Evolutionary conservation across 2,113 vertebrate species (phyloP), one percentile per base, ranked within the genome.

Genomic region (Syngnathus floridae): DNA sequence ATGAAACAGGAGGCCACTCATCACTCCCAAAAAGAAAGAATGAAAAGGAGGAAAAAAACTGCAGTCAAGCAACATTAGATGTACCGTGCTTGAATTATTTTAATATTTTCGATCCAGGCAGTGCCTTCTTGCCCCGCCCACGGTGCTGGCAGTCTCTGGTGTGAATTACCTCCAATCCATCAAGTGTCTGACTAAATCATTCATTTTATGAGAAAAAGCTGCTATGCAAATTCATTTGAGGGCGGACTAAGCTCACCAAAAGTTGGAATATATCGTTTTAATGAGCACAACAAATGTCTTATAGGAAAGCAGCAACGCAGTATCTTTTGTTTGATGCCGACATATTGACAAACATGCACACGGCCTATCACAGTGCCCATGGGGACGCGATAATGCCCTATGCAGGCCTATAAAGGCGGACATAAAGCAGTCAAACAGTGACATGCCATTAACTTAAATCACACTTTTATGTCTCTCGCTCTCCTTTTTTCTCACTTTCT

Each of bases 401-500:
- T 78, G 75, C 77, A 67, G 74, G 64, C 69, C 82, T 71, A 83
- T 86, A 84, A 83, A 76, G 76, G 57, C 77, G 19, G 64, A 74
- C 82, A 84, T 84, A 88, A 87, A 87, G 79, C 68, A 86, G 75
- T 80, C 84, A 74, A 73, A 76, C 73, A 74, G 75, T 86, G 85
- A 84, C 85, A 86, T 73, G 78, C 79, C 82, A 85, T 87, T 80
- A 87, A 81, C 84, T 86, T 87, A 87, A 87, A 88, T 88, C 87
- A 87, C 83, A 80, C 76, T 88, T 87, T 87, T 84, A 85, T 88
- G 82, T 81, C 78, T 75, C 67, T 66, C 35, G 21, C 71, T 71
- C 71, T 64, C 71, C 70, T 80, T 80, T 31, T 76, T 62, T 10
- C 67, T 64, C 65, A 64, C 22, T 72, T 72, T 66, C 74, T 26